Conservation (phyloP, 2,113 vertebrate species). For the Pelobates fuscus region DNA sequence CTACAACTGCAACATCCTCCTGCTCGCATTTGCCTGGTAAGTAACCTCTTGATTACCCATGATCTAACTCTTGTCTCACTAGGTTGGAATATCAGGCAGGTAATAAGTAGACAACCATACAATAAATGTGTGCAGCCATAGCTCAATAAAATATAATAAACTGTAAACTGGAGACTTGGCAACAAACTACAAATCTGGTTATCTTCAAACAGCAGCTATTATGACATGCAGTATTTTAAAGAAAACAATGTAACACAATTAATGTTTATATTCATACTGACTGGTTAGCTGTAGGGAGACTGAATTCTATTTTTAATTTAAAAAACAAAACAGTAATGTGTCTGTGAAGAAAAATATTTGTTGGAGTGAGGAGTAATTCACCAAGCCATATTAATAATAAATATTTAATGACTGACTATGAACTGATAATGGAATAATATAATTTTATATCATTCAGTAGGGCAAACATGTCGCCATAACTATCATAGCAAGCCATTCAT, state of each 20-base stretch:
- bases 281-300: not conserved
- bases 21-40: not conserved
- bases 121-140: not conserved
- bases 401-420: no score
- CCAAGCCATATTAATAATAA: no score
- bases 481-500: no score
- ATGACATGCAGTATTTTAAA: not conserved
- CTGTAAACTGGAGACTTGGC: not conserved
- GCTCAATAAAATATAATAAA: not conserved
- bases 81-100: no score
- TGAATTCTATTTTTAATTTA: not conserved
- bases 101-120: not conserved
- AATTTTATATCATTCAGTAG: no score
- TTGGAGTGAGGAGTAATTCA: no score
- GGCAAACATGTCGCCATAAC: no score
- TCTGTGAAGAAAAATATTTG: not conserved
- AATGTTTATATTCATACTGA: not conserved
- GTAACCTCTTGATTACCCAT: no score
- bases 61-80: no score
- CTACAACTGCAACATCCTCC: no score
- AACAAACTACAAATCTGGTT: not conserved
- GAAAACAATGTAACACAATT: not conserved
- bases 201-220: not conserved
- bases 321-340: not conserved
- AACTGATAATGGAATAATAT: no score